A percentile compares a stretch with the other conserved stretches of the same genome.
These are phyloP conservation scores for Anhinga anhinga DNA, from an alignment of 2,113 vertebrate species.

Conservation along the genomic window DNA sequence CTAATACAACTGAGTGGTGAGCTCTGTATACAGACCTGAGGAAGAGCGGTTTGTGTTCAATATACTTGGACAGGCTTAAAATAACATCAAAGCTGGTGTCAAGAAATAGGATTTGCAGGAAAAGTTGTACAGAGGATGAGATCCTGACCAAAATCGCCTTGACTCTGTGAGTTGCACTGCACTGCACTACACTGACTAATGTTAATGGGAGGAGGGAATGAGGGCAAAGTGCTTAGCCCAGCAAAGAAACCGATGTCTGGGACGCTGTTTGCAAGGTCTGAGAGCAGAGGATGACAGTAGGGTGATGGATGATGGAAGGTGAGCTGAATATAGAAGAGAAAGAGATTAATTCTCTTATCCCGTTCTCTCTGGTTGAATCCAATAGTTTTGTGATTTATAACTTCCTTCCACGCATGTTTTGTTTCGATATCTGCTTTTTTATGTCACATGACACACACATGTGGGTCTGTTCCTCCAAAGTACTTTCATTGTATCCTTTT, in stretches of 20 bases:
- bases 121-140: background rate
- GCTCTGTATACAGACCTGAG: background rate
- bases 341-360: background rate
- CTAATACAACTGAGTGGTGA: background rate
- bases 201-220: background rate
- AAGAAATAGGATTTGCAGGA: background rate
- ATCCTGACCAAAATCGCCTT: background rate
- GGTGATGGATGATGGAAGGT: background rate
- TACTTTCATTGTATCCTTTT: background rate
- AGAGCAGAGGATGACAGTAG: background rate
- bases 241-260: accelerated
- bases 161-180: background rate
- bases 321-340: background rate
- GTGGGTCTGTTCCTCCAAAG: background rate
- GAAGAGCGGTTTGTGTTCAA: background rate
- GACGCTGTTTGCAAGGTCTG: background rate
- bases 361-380: accelerated
- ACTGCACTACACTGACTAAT: accelerated
- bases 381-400: background rate
- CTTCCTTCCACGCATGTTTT: background rate
- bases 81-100: background rate
- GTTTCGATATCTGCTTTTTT: background rate
- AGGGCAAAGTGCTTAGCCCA: accelerated
- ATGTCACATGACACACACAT: accelerated
- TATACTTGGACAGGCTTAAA: background rate